Evolutionary conservation across 2,888 invertebrate genomes (phyloP).

Genomic region (Sinodicranocentrus sp.): DNA sequence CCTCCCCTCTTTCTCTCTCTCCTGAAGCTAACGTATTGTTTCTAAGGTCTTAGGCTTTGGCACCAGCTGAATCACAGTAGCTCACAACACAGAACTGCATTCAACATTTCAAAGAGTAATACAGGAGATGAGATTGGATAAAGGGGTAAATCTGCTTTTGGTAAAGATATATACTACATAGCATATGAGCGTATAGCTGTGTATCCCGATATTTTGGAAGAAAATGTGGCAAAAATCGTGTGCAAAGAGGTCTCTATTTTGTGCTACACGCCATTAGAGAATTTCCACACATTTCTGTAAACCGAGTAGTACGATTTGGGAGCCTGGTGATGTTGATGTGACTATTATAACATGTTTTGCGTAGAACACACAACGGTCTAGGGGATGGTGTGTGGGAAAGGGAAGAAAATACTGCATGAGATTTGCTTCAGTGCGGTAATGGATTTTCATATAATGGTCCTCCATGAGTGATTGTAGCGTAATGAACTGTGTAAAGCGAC

Average conservation of each 20-base stretch:
- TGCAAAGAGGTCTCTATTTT: slow-evolving; percentile 6
- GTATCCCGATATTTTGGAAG: too few relatives aligned
- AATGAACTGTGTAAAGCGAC: slow-evolving; percentile 65
- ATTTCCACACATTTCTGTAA: neutral
- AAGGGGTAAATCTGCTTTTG: slow-evolving; percentile 14
- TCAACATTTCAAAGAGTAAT: neutral
- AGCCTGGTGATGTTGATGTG: neutral
- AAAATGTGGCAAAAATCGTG: slow-evolving; percentile 50
- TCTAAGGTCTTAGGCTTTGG: slow-evolving; percentile 58
- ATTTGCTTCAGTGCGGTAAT: slow-evolving; percentile 47
- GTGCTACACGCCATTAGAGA: slow-evolving; percentile 1
- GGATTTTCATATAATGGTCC: slow-evolving; percentile 43
- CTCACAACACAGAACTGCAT: neutral
- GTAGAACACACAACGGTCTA: neutral
- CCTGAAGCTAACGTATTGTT: slow-evolving; percentile 45
- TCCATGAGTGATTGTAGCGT: slow-evolving; percentile 52
- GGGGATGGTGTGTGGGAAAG: too few relatives aligned
- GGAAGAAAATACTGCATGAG: slow-evolving; percentile 29
- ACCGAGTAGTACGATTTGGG: neutral
- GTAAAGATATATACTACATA: too few relatives aligned
- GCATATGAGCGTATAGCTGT: too few relatives aligned
- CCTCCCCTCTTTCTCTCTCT: slow-evolving; percentile 3
- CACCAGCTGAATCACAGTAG: slow-evolving; percentile 34
- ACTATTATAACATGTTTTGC: neutral
- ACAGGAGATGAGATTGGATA: slow-evolving; percentile 49